Evolutionary conservation across 2,888 invertebrate genomes (phyloP), one percentile per base, ranked within the genome.

Genomic region (Coenonympha glycerion): DNA sequence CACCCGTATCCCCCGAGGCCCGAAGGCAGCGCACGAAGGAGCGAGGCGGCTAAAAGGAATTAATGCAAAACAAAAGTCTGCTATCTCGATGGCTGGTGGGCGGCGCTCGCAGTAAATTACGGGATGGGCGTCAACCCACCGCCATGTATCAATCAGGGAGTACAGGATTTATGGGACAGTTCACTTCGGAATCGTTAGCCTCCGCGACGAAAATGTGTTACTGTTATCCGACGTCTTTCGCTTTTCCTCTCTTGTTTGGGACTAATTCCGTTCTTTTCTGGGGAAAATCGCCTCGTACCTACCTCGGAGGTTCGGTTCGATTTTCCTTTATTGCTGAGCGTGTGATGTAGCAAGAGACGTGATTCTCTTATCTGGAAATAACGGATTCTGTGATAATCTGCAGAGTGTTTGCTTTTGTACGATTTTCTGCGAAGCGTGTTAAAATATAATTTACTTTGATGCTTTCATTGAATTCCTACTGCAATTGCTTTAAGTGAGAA

Each of bases 61-160:
- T 85, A 86, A 87, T 87, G 86, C 86, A 84, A 87, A 87, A 86
- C 86, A 87, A 86, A 86, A 85, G 85, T 83, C 76, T 64, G 73
- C 69, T 81, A 85, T 83, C 85, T 76, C 84, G 89, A 74, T 73
- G 86, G 85, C 72, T 66, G 85, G 89, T 85, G 91, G 89, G 90
- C 84, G 85, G 73, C 86, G 88, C 75, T 88, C 89, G 88, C 89
- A 89, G 87, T 90, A 90, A 89, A 89, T 89, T 89, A 89, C 89
- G 81, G 82, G 84, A 89, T 89, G 89, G 88, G 88, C 88, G 89
- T 89, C 88, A 88, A 85, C 88, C 84, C 73, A 79, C 82, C 82
- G 85, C 87, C 87, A 84, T 88, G 87, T 88, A 88, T 88, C 88
- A 87, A 88, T 88, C 87, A 88, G 85, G 65, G 61, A 57, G 65